phyloP scores from a whole-genome alignment of 2,888 invertebrate species.

The Gortyna flavago region DNA sequence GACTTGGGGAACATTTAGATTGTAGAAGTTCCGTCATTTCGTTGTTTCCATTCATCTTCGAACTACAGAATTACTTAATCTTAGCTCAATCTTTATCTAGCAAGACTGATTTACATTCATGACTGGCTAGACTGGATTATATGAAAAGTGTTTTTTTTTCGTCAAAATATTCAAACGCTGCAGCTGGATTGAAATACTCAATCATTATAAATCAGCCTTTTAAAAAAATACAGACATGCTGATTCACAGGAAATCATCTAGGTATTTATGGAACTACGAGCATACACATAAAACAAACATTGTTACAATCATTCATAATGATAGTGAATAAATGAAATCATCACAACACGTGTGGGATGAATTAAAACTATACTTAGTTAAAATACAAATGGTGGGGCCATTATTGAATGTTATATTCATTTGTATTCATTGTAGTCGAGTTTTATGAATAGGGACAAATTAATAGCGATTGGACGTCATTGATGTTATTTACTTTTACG shows the following conservation, averaged over 20 bases:
- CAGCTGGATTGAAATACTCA: background rate
- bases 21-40: background rate
- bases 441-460: conserved; percentile 22
- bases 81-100: background rate
- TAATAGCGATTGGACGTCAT: background rate
- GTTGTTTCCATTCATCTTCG: background rate
- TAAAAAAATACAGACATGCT: background rate
- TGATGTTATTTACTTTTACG: conserved; percentile 8
- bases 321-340: conserved; percentile 52
- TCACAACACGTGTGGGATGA: conserved; percentile 36
- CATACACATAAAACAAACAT: conserved; percentile 14
- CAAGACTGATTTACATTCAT: background rate
- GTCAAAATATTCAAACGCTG: background rate
- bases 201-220: background rate
- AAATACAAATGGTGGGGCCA: background rate
- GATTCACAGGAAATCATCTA: conserved; percentile 7
- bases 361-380: conserved; percentile 24
- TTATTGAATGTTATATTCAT: conserved; percentile 17
- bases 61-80: background rate
- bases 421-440: conserved; percentile 14
- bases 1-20: background rate
- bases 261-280: background rate
- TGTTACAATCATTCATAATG: conserved; percentile 16
- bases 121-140: background rate
- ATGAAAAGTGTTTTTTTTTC: background rate